A percentile compares a stretch with the other conserved stretches of the same genome.
phyloP scores from a whole-genome alignment of 2,888 invertebrate genomes.

The Stomorhina lunata region DNA sequence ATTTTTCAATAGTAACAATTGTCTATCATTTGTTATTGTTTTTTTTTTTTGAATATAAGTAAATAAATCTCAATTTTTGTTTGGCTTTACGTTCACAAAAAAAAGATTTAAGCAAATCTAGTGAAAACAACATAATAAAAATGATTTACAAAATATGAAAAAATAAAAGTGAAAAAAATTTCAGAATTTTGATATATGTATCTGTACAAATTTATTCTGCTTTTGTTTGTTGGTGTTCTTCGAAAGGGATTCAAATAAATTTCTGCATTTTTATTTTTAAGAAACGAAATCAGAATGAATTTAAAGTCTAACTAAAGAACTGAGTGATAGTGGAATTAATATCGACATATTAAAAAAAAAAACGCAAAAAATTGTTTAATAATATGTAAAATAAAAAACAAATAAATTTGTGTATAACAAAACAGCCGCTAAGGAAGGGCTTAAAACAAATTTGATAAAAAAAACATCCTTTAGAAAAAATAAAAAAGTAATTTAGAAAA shows the following conservation, averaged over 20 bases:
- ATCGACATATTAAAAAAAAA: too few relatives aligned
- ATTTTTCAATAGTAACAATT: slow-evolving; percentile 10
- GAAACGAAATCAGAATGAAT: too few relatives aligned
- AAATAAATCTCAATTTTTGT: neutral
- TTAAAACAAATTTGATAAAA: neutral
- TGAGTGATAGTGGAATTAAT: too few relatives aligned
- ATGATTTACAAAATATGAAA: neutral
- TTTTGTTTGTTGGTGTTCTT: too few relatives aligned
- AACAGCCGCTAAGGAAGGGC: slow-evolving; percentile 11
- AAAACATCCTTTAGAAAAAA: slow-evolving; percentile 10
- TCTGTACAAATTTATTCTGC: too few relatives aligned
- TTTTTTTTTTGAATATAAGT: neutral
- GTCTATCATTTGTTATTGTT: slow-evolving; percentile 6
- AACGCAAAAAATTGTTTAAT: neutral
- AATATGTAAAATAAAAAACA: slow-evolving; percentile 1
- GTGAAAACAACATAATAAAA: slow-evolving; percentile 3
- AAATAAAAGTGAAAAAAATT: too few relatives aligned
- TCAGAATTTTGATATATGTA: too few relatives aligned
- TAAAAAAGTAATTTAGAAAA: neutral
- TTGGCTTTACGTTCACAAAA: neutral
- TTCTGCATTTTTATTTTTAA: too few relatives aligned
- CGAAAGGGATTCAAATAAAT: too few relatives aligned
- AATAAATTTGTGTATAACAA: slow-evolving; percentile 38
- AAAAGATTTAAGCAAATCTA: slow-evolving; percentile 1
- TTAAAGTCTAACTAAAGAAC: too few relatives aligned